Evolutionary conservation across 2,113 vertebrate genomes (phyloP).

Genomic region (Hypanus sabinus): DNA sequence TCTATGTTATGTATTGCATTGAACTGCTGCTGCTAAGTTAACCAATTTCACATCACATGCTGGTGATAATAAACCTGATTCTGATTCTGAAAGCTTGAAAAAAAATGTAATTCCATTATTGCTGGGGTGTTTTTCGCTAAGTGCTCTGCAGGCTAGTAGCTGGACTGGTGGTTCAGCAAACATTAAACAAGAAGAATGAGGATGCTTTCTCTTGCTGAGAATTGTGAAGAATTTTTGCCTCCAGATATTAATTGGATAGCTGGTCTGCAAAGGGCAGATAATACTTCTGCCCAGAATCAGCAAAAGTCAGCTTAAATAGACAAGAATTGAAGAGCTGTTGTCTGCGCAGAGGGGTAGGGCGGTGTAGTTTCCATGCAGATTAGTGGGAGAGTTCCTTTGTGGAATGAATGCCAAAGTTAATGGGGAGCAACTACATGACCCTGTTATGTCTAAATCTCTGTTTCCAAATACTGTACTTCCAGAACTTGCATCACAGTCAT

Average conservation of each 20-base stretch:
- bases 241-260: background rate
- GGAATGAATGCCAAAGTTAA: background rate
- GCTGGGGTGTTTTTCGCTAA: background rate
- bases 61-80: too few species aligned
- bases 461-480: background rate
- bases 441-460: background rate
- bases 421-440: background rate
- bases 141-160: background rate
- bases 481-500: background rate
- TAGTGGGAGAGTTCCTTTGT: background rate
- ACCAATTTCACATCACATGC: too few species aligned
- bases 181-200: background rate
- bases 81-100: too few species aligned
- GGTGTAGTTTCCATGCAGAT: too few species aligned
- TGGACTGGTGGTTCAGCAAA: background rate
- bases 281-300: background rate
- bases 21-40: too few species aligned
- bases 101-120: background rate
- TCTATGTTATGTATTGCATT: too few species aligned
- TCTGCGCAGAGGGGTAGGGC: too few species aligned
- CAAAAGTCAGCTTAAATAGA: background rate
- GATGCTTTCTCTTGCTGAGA: background rate
- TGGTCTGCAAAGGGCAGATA: too few species aligned
- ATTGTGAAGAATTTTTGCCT: background rate
- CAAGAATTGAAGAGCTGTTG: background rate